Evolutionary conservation across 2,797 vertebrate genomes (phyloP).

Genomic region (Pangasius mekongensis): DNA sequence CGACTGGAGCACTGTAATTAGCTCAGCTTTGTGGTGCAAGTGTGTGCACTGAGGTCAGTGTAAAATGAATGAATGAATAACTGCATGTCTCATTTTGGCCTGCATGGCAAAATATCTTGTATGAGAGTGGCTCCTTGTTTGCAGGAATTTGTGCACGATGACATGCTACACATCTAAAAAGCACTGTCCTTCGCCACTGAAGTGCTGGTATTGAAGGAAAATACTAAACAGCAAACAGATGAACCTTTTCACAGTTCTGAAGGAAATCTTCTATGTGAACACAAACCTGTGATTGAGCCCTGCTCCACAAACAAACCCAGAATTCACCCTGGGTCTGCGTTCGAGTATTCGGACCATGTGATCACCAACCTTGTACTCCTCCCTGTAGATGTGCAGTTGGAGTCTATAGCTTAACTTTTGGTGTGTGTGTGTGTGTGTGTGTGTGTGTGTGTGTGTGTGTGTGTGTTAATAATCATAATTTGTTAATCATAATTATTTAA

Average conservation of each 20-base stretch:
- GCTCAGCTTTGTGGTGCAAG: background rate
- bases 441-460: no score
- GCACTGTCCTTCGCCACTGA: background rate
- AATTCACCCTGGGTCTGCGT: no score
- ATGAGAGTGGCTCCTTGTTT: background rate
- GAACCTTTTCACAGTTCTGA: background rate
- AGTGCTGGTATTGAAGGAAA: background rate
- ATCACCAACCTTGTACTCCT: background rate
- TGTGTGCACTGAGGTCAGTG: no score
- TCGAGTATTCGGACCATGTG: background rate
- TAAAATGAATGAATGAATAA: no score
- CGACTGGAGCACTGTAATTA: background rate
- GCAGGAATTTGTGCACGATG: background rate
- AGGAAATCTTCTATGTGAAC: background rate
- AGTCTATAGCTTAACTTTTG: background rate
- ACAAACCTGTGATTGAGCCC: background rate
- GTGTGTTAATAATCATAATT: background rate
- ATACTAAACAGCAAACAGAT: background rate
- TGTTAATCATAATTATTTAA: no score
- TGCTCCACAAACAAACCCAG: background rate
- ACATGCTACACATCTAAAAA: background rate
- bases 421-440: no score
- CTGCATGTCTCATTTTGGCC: background rate
- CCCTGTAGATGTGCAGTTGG: background rate
- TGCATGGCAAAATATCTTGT: background rate